Percentiles rank a stretch among this genome's conserved stretches.
phyloP scores from a whole-genome alignment of 2,797 vertebrate genomes.

The Liparis tanakae region DNA sequence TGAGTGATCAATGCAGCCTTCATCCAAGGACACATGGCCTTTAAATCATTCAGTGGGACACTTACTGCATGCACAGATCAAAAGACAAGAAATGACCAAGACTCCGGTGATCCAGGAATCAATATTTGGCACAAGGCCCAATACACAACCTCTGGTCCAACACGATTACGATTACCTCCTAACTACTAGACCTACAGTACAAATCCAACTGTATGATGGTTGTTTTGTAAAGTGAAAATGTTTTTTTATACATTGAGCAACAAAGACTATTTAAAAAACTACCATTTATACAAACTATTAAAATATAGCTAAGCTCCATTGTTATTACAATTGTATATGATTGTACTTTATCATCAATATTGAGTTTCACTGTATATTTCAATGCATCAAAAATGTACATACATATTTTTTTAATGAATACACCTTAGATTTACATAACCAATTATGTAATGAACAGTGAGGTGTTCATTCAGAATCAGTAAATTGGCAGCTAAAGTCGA shows the following conservation, averaged over 20 bases:
- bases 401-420: no score
- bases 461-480: neutral
- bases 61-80: slow-evolving; percentile 16
- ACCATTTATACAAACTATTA: neutral
- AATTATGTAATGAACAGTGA: neutral
- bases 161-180: neutral
- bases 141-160: neutral
- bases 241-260: neutral
- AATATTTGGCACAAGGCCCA: neutral
- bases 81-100: neutral
- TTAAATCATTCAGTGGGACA: slow-evolving; percentile 37
- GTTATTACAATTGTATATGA: neutral
- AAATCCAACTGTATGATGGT: neutral
- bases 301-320: neutral
- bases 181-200: neutral
- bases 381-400: neutral
- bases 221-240: neutral
- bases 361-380: neutral
- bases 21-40: slow-evolving; percentile 39
- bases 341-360: neutral
- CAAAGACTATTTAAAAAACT: neutral
- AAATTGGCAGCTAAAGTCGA: neutral
- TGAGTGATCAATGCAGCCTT: slow-evolving; percentile 29
- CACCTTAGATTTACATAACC: neutral
- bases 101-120: slow-evolving; percentile 4